Evolutionary conservation across 2,113 vertebrate species (phyloP), one percentile per base, ranked within the genome.

Genomic region (Sinocyclocheilus anophthalmus): DNA sequence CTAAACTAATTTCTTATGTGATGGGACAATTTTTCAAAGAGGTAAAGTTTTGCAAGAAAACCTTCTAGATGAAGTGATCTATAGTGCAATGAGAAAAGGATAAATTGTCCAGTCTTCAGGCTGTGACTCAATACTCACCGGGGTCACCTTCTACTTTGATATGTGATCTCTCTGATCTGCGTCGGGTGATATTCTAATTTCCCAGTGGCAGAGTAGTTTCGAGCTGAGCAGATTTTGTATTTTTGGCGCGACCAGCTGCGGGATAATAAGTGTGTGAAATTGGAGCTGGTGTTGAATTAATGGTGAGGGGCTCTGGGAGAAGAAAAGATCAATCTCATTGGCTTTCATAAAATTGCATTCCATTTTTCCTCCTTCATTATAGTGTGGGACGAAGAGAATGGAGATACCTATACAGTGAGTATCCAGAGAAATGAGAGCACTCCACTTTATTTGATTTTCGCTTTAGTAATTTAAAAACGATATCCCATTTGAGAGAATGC

Each of bases 321-420:
- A 76, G 85, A 81, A 87, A 76, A 39, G 82, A 90, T 88, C 80
- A 85, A 89, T 90, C 90, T 78, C 39, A 85, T 84, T 86, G 83
- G 57, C 73, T 78, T 85, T 87, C 80, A 69, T 85, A 88, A 77
- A 89, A 88, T 87, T 87, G 50, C 39, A 70, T 84, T 85, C 45
- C 55, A 85, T 89, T 87, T 88, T 70, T 30, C 75, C 88, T 61
- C 53, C 83, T 87, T 91, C 88, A 88, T 90, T 90, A 87, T 83
- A 81, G 67, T 70, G 63, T 39, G 83, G 75, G 85, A 83, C 48
- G 50, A 70, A 22, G 30, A 73, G 8, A 57, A 85, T 67, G 88
- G 59, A 81, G 88, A 90, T 59, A 67, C 76, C 45, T 87, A 70
- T 79, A 84, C 88, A 79, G 33, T 6, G 65, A 70, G 7, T 65